Evolutionary conservation across 37 sponge, comb jelly and placozoan species (phyloP), one percentile per base, ranked within the genome.

Genomic region (Aplysina aerophoba): DNA sequence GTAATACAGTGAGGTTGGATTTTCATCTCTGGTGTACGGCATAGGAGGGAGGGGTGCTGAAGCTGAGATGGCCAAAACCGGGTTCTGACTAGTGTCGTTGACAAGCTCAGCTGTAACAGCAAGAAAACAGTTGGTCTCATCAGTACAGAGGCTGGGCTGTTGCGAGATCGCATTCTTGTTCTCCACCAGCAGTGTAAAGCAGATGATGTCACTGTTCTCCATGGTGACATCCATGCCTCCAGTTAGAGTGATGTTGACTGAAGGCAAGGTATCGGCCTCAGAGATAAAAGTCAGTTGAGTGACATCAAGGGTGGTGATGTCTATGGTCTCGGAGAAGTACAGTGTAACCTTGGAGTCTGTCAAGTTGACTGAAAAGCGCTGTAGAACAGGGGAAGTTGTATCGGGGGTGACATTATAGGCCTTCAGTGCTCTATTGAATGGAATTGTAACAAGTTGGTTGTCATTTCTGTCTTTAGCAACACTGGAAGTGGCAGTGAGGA

Each of bases 291-390:
- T 78, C 30, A 94, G 58, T 38, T 85, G 53, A 21, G 86, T 89
- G 58, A 92, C 40, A 59, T 90, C 79, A 33, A 97, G 72, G 38
- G 84, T 86, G 75, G 90, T 90, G 24, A 92, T 88, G 84, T 97
- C 92, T 0, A 97, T 85, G 1, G 95, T 94, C 61, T 97, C 94
- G 24, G 90, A 87, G 89, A 97, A 97, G 38, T 85, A 91, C 20
- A 97, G 89, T n/a, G 90, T 89, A 37, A 97, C 22, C 21, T 68
- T 89, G 16, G 55, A 81, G 41, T 88, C 50, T 20, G 77, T 92
- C 81, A 97, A 89, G 59, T 94, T 92, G 38, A 94, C 88, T 22
- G 87, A 19, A 36, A 92, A 97, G 15, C 81, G 60, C 12, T 79
- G 69, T 30, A 97, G 93, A 30, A 25, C 35, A 31, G 97, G 97